These are phyloP conservation scores for Picathartes gymnocephalus DNA, from an alignment of 2,113 vertebrate species.

Conservation along the genomic window DNA sequence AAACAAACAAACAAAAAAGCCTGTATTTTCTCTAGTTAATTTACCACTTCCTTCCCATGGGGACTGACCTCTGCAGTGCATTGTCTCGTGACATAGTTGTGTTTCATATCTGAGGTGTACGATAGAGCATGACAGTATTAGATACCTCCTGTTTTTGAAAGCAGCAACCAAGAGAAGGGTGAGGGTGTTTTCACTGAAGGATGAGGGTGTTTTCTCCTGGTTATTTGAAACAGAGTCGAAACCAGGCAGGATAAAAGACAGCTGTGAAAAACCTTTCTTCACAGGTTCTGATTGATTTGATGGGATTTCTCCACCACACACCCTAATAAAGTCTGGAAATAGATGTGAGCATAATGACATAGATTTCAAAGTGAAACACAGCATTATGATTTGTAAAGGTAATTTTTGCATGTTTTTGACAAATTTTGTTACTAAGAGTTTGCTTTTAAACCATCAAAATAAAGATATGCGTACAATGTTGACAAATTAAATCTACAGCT, in stretches of 20 bases:
- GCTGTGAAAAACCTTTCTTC: not conserved
- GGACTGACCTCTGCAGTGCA: not conserved
- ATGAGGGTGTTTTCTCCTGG: not conserved
- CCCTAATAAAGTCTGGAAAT: not conserved
- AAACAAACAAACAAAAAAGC: not conserved
- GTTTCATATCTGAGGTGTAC: not conserved
- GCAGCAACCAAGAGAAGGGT: not conserved
- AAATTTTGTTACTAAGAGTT: not conserved
- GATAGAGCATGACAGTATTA: not conserved
- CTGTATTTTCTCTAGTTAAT: not conserved
- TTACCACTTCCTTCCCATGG: not conserved
- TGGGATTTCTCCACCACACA: not conserved
- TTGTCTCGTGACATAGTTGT: not conserved
- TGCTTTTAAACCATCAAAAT: not conserved
- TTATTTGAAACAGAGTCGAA: not conserved
- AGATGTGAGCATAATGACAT: not conserved
- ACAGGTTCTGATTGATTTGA: not conserved
- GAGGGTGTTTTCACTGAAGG: not conserved
- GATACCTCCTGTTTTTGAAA: not conserved
- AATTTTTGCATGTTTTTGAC: not conserved
- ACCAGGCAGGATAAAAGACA: not conserved
- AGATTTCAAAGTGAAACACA: not conserved
- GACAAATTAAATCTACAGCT: not conserved
- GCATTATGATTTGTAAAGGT: not conserved
- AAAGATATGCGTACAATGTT: not conserved